Evolutionary conservation across 2,888 invertebrate species (phyloP).

Genomic region (Rhaphigaster nebulosa): DNA sequence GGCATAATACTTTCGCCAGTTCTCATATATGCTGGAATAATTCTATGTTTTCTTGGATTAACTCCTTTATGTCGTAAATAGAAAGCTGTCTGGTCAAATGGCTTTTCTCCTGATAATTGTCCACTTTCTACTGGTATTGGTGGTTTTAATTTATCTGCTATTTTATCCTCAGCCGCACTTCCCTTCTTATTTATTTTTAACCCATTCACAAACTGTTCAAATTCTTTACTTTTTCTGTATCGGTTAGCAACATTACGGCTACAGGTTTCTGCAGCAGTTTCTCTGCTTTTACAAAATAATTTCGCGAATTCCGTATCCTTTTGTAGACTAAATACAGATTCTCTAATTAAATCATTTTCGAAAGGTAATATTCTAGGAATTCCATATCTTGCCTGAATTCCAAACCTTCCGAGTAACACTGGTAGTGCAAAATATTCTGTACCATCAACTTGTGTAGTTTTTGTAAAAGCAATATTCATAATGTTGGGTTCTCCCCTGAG

Average conservation of each 20-base stretch:
- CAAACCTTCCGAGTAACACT: constrained; percentile 61
- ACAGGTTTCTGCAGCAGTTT: constrained; percentile 46
- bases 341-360: constrained; percentile 61
- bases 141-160: constrained; percentile 3
- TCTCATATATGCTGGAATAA: constrained; percentile 45
- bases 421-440: constrained; percentile 63
- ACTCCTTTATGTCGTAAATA: not conserved
- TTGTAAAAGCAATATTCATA: constrained; percentile 61
- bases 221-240: constrained; percentile 33
- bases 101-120: not conserved
- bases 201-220: constrained; percentile 28
- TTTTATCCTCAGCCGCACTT: not conserved
- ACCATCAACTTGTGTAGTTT: constrained; percentile 60
- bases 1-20: not conserved
- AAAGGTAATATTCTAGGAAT: constrained; percentile 60
- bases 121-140: constrained; percentile 18
- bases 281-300: constrained; percentile 55
- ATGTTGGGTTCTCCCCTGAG: constrained; percentile 59
- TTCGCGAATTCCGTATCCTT: constrained; percentile 60
- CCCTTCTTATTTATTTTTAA: constrained; percentile 1
- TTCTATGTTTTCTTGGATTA: not conserved
- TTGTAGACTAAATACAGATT: constrained; percentile 60
- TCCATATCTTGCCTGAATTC: constrained; percentile 61
- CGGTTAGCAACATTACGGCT: constrained; percentile 48
- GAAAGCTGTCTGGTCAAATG: constrained; percentile 36